Base-by-base conservation (phyloP, 2,888 invertebrate species). In the Metalampra italica region DNA sequence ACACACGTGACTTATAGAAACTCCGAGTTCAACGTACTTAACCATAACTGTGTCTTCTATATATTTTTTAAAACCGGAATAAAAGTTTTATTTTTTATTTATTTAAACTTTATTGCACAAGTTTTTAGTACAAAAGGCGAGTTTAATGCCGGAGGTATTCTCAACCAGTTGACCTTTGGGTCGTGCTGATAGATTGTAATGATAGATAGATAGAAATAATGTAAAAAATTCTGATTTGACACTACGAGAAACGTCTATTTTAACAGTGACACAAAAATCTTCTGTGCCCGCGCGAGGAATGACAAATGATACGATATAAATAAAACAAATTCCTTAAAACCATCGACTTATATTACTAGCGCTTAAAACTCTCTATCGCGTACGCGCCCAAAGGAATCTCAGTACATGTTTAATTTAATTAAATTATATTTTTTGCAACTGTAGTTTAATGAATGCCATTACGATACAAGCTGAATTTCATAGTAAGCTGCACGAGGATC, bases 281-380 rank as follows among this genome's bases (percentile, higher is more conserved):
- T 54, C 64, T 66, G 64, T 67, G 47, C 68, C 62, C 55, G 57
- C 61, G 53, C 57, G 44, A n/a, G n/a, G 60, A 62, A 75, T 76
- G 77, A 78, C 71, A 78, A 72, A 78, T 75, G 70, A 70, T 66
- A 63, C 41, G 64, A 54, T 76, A 77, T 74, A 78, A 77, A 79
- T 76, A 77, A 67, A 65, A 55, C 60, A 54, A 46, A 62, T 56
- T 52, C 56, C 53, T 54, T 57, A 34, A n/a, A n/a, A n/a, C n/a
- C n/a, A n/a, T n/a, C n/a, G n/a, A n/a, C n/a, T n/a, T n/a, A n/a
- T n/a, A n/a, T n/a, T n/a, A n/a, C n/a, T n/a, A n/a, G n/a, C n/a
- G n/a, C n/a, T n/a, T n/a, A n/a, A 41, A 22, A 3, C 22, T 22
- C 3, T 22, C 40, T 13, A 34, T 46, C 47, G 45, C 46, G n/a